A percentile compares a stretch with the other conserved stretches of the same genome.
Conservation (phyloP, 2,113 vertebrate genomes). For the Ptyas mucosa region DNA sequence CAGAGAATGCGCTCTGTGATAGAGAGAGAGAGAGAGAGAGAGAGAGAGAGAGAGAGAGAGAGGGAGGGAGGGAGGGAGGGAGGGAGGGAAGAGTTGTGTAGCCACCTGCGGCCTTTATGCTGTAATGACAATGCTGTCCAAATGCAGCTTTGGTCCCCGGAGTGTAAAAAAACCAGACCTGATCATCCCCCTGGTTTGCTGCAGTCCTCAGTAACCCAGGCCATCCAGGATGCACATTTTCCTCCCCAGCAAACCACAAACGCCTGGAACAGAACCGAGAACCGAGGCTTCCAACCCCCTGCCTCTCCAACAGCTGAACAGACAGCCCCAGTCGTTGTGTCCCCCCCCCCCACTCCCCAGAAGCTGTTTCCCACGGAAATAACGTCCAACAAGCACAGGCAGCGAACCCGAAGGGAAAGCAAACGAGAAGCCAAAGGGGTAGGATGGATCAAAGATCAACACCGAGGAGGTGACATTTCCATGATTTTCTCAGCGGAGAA, state of each 20-base stretch:
- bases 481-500: background rate
- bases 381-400: background rate
- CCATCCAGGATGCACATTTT: constrained; percentile 33
- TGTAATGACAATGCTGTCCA: constrained; percentile 47
- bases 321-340: fast-evolving
- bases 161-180: constrained; percentile 49
- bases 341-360: fast-evolving
- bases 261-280: constrained; percentile 3
- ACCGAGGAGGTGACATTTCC: background rate
- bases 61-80: background rate
- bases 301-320: background rate
- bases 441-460: background rate
- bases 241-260: constrained; percentile 42
- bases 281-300: fast-evolving
- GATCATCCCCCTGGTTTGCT: background rate
- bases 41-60: no score
- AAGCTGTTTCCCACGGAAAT: background rate
- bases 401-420: background rate
- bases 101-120: constrained; percentile 54
- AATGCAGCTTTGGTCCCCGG: constrained; percentile 64
- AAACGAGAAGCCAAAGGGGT: background rate
- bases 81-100: background rate
- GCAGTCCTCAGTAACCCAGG: constrained; percentile 20
- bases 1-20: background rate
- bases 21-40: no score